Evolutionary conservation across 2,113 vertebrate genomes (phyloP), one percentile per base, ranked within the genome.

Genomic region (Hydrolagus affinis): DNA sequence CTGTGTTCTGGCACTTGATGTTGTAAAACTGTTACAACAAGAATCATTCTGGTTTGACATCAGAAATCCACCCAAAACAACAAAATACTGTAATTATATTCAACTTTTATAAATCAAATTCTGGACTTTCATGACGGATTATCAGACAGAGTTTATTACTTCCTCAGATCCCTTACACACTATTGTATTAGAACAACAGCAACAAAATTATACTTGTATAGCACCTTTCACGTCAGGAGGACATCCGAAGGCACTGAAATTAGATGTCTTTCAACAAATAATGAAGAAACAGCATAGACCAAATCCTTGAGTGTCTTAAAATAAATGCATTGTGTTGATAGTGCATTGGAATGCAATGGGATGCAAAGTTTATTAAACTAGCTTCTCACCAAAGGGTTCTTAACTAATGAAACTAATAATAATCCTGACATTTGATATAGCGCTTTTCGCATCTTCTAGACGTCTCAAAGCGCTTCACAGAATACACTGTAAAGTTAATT

Each of bases 251-350:
- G n/a, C n/a, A n/a, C n/a, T n/a, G n/a, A n/a, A n/a, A 74, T 74
- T 74, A 44, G 15, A 2, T 19, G 6, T 3, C 72, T 44, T 74
- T 74, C 6, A 74, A 44, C 56, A 74, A 44, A 19, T 74, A 19
- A 28, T 44, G 30, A 74, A 19, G 7, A 44, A 8, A 74, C 8
- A 10, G 30, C 10, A 44, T 19, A 44, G 14, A 44, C 56, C 12
- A 21, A 75, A 75, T n/a, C 8, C 19, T 32, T 70, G 69, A 70
- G 44, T 44, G 2, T 44, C 44, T 44, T 90, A 94, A 94, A 94
- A 94, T 92, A 91, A 92, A 93, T 94, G 91, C 92, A 93, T 91
- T 92, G 92, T 92, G 93, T 93, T 94, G 94, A 94, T 93, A 94
- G 92, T 94, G 91, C 93, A 92, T 91, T 92, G 89, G 91, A 90